Evolutionary conservation across 2,888 invertebrate species (phyloP).

Genomic region (Cerastis rubricosa): DNA sequence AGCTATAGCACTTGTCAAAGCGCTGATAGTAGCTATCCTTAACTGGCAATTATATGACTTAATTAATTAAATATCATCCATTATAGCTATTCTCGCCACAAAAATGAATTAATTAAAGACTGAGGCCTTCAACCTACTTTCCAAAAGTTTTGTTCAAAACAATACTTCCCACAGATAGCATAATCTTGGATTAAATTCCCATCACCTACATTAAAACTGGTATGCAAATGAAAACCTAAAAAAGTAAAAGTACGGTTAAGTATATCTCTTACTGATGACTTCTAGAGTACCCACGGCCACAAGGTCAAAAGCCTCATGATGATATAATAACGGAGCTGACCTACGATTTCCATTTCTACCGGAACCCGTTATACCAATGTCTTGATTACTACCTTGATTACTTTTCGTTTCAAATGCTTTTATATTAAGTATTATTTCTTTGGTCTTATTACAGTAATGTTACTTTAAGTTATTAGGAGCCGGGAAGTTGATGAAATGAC

Average conservation of each 20-base stretch:
- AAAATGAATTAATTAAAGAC: neutral
- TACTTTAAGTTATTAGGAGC: slow-evolving; percentile 28
- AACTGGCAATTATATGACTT: too few relatives aligned
- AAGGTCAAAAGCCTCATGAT: slow-evolving; percentile 66
- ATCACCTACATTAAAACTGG: slow-evolving; percentile 10
- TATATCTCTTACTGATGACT: slow-evolving; percentile 47
- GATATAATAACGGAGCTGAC: slow-evolving; percentile 71
- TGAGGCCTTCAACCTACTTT: neutral
- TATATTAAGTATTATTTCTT: slow-evolving; percentile 37
- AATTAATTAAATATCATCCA: too few relatives aligned
- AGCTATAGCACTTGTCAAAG: too few relatives aligned
- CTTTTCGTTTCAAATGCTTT: slow-evolving; percentile 63
- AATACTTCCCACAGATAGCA: neutral
- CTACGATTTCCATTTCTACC: slow-evolving; percentile 79
- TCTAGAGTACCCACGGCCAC: slow-evolving; percentile 48
- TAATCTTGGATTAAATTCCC: slow-evolving; percentile 17
- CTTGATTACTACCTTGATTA: slow-evolving; percentile 63
- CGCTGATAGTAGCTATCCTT: too few relatives aligned
- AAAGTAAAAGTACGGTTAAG: slow-evolving; percentile 64
- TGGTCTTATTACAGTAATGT: slow-evolving; percentile 46
- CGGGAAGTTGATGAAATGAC: slow-evolving; percentile 44
- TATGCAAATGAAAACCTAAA: slow-evolving; percentile 39
- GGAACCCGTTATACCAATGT: slow-evolving; percentile 62
- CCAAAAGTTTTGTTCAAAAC: neutral
- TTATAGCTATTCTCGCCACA: neutral